These are phyloP conservation scores for Emydocephalus ijimae DNA, from an alignment of 2,113 vertebrate genomes.

Conservation along the genomic window DNA sequence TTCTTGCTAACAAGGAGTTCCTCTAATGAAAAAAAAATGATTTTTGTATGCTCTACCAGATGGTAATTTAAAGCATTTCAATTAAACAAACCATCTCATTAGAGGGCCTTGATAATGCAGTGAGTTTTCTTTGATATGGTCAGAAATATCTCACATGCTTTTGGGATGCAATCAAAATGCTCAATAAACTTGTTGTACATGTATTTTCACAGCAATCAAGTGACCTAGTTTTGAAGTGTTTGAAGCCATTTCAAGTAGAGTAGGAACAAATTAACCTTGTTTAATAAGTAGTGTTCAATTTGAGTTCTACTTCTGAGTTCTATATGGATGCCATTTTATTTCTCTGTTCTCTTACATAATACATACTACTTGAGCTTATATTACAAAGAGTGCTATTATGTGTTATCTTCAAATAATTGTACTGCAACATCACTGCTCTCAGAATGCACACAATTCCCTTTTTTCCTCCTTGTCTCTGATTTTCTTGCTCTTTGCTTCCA, in stretches of 20 bases:
- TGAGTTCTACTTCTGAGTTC: slow-evolving; percentile 49
- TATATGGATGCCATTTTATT: slow-evolving; percentile 41
- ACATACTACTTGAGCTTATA: background rate
- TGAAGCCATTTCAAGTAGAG: slow-evolving; percentile 66
- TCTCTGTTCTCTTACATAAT: background rate
- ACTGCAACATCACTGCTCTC: background rate
- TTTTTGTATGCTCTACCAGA: slow-evolving; percentile 71
- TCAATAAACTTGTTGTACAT: slow-evolving; percentile 57
- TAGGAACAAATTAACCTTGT: slow-evolving; percentile 68
- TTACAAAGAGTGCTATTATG: slow-evolving; percentile 24
- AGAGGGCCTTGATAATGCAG: slow-evolving; percentile 63
- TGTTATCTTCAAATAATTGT: background rate
- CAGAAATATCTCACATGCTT: slow-evolving; percentile 67
- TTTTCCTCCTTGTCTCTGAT: background rate
- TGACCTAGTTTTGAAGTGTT: slow-evolving; percentile 67
- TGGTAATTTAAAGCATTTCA: slow-evolving; percentile 69
- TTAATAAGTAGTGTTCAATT: slow-evolving; percentile 68
- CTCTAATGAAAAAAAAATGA: slow-evolving; percentile 69
- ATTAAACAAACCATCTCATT: slow-evolving; percentile 73
- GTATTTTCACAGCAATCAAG: slow-evolving; percentile 59
- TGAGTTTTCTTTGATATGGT: slow-evolving; percentile 71
- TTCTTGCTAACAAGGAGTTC: slow-evolving; percentile 65
- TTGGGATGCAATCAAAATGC: slow-evolving; percentile 63
- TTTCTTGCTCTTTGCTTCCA: background rate
- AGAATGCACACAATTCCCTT: background rate